Conservation (phyloP, 2,797 vertebrate genomes). For the Stomatorhinus walkeri region DNA sequence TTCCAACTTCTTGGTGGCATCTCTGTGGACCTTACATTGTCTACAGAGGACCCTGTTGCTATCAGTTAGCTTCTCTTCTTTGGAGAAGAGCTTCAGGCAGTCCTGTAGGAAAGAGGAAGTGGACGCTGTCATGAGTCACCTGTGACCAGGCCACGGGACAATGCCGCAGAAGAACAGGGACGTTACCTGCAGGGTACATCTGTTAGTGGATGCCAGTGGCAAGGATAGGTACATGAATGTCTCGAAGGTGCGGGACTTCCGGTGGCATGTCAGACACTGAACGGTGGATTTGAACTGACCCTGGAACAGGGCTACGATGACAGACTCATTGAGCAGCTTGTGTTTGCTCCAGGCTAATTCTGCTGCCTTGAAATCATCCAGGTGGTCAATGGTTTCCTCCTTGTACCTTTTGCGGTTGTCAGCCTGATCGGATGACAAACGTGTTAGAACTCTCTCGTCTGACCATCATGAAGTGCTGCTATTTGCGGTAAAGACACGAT, state of each 20-base stretch:
- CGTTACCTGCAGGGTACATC: slow-evolving; percentile 87
- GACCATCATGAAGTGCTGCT: background rate
- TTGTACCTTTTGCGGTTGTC: slow-evolving; percentile 90
- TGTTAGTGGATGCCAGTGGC: slow-evolving; percentile 84
- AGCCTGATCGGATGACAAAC: slow-evolving; percentile 57
- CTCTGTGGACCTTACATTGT: slow-evolving; percentile 87
- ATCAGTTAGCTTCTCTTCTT: slow-evolving; percentile 92
- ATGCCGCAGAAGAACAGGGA: background rate
- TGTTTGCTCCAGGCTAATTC: slow-evolving; percentile 91
- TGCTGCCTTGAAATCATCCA: slow-evolving; percentile 80
- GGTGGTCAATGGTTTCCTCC: slow-evolving; percentile 86
- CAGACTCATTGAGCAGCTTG: slow-evolving; percentile 90
- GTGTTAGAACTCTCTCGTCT: background rate
- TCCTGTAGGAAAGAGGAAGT: slow-evolving; percentile 61
- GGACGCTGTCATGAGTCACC: background rate
- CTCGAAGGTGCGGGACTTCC: slow-evolving; percentile 90
- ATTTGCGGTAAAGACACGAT: background rate
- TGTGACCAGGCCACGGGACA: background rate
- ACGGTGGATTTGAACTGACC: slow-evolving; percentile 97
- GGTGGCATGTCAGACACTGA: slow-evolving; percentile 91
- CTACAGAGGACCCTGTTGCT: slow-evolving; percentile 93
- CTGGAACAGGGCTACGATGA: slow-evolving; percentile 93
- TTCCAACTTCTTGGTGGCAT: slow-evolving; percentile 95
- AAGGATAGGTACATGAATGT: slow-evolving; percentile 96
- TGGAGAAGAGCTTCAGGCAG: slow-evolving; percentile 93